phyloP scores from a whole-genome alignment of 1,140 invertebrate genomes.

The Probaryconus sp. region DNA sequence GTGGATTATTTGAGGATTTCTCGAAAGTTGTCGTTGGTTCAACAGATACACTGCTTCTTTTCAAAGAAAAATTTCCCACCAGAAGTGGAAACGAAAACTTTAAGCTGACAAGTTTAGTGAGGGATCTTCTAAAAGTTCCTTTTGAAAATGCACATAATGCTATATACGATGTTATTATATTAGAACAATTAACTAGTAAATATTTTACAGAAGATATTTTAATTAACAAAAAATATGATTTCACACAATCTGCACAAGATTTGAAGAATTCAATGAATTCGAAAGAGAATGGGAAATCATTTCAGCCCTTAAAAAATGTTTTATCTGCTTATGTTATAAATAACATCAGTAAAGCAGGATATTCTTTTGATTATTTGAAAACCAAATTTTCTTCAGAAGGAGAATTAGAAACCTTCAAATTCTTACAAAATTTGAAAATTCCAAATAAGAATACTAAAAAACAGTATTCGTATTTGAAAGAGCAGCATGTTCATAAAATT shows the following conservation, averaged over 20 bases:
- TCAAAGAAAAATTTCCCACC: slow-evolving; percentile 18
- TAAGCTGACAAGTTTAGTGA: slow-evolving; percentile 18
- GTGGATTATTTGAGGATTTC: slow-evolving; percentile 24
- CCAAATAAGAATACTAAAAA: slow-evolving; percentile 6
- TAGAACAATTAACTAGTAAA: slow-evolving; percentile 11
- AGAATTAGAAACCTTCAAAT: slow-evolving; percentile 18
- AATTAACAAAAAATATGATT: slow-evolving; percentile 1
- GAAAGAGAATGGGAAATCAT: slow-evolving; percentile 12
- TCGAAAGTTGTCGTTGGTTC: slow-evolving; percentile 8
- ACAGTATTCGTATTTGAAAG: background rate
- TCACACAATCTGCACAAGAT: background rate
- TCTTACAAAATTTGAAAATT: slow-evolving; percentile 9
- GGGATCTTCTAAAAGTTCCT: background rate
- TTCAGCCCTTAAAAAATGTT: background rate
- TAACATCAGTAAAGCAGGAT: slow-evolving; percentile 9
- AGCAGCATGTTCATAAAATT: slow-evolving; percentile 3
- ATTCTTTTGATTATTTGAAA: background rate
- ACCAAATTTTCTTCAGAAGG: slow-evolving; percentile 2
- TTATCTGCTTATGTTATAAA: slow-evolving; percentile 11
- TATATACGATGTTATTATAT: slow-evolving; percentile 1
- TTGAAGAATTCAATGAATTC: slow-evolving; percentile 16
- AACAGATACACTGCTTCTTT: slow-evolving; percentile 10
- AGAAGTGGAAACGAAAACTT: slow-evolving; percentile 1
- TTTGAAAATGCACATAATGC: slow-evolving; percentile 23
- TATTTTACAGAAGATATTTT: slow-evolving; percentile 11